phyloP scores from a whole-genome alignment of 2,113 vertebrate genomes.

The Scortum barcoo region DNA sequence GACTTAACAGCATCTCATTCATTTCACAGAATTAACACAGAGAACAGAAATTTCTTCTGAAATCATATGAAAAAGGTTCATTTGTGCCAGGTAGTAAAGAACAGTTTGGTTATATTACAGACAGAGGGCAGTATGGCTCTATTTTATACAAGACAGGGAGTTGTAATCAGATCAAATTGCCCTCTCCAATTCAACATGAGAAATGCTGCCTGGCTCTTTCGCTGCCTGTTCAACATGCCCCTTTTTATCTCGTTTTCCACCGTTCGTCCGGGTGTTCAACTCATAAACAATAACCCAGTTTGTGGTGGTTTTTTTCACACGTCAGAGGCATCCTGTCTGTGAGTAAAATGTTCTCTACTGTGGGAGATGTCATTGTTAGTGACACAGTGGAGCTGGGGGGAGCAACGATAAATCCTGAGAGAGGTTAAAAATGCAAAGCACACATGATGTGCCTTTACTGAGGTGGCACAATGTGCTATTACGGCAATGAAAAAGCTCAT shows the following conservation, averaged over 20 bases:
- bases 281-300: neutral
- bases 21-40: neutral
- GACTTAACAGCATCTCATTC: neutral
- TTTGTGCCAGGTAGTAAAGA: neutral
- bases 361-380: neutral
- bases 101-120: conserved; percentile 39
- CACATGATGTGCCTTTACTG: neutral
- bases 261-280: neutral
- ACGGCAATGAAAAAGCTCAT: neutral
- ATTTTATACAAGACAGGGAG: conserved; percentile 11
- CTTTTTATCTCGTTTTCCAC: neutral
- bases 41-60: neutral
- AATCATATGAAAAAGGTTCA: neutral
- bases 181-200: conserved; percentile 18
- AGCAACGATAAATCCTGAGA: neutral
- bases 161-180: conserved; percentile 18
- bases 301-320: neutral
- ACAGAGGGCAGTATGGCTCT: conserved; percentile 82
- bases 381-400: neutral
- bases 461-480: neutral
- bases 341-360: neutral
- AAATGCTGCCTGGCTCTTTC: conserved; percentile 7
- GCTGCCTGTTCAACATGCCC: neutral
- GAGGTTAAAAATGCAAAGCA: neutral
- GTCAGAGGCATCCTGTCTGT: neutral